Percentiles rank a stretch among this genome's conserved stretches.
phyloP scores from a whole-genome alignment of 2,888 invertebrate genomes.

The Drosophila quasianomalipes region DNA sequence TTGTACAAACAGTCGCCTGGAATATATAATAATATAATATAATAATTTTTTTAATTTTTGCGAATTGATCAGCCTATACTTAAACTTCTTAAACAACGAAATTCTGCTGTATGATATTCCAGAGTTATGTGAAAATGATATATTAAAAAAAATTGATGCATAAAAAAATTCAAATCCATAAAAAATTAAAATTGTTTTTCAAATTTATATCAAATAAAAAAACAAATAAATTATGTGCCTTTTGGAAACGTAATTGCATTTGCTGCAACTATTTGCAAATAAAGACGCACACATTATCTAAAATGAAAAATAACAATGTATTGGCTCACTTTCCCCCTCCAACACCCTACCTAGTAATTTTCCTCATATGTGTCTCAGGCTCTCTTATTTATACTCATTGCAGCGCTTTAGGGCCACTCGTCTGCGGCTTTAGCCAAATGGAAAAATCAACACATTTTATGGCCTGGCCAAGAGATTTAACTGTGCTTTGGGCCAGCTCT shows the following conservation, averaged over 20 bases:
- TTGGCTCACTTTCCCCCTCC: conserved; percentile 5
- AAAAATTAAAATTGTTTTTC: not conserved
- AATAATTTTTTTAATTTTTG: not conserved
- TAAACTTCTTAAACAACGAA: too few relatives aligned
- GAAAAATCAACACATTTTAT: conserved; percentile 81
- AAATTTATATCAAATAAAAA: not conserved
- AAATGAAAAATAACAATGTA: conserved; percentile 30
- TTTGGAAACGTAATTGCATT: conserved; percentile 14
- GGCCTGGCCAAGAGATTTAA: conserved; percentile 65
- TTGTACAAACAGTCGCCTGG: conserved; percentile 9
- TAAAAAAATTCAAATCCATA: not conserved
- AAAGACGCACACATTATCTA: conserved; percentile 38
- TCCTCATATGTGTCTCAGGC: conserved; percentile 14
- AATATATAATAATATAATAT: too few relatives aligned
- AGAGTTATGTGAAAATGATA: not conserved
- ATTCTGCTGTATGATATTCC: too few relatives aligned
- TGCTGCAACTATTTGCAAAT: conserved; percentile 57
- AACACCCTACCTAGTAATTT: conserved; percentile 36
- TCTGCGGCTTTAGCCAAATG: conserved; percentile 63
- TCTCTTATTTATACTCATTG: conserved; percentile 73
- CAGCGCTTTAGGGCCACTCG: conserved; percentile 71
- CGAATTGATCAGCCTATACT: too few relatives aligned
- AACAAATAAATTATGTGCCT: too few relatives aligned
- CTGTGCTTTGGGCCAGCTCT: conserved; percentile 64
- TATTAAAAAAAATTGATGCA: not conserved